Evolutionary conservation across 2,888 invertebrate species (phyloP).

Genomic region (Epistrophe grossulariae): DNA sequence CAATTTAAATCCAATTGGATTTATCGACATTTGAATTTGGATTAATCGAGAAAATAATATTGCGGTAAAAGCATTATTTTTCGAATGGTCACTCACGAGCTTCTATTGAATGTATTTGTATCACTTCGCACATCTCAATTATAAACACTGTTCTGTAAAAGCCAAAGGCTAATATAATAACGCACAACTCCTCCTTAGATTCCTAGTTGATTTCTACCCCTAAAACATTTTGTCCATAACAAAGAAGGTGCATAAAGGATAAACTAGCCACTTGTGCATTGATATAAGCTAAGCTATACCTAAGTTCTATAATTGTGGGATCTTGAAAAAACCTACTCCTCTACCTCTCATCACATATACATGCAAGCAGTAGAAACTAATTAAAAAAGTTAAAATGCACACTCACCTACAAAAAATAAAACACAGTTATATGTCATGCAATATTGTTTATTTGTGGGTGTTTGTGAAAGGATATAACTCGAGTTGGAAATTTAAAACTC

Average conservation of each 20-base stretch:
- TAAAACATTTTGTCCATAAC: conserved; percentile 35
- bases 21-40: too few relatives aligned
- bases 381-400: conserved; percentile 39
- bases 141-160: too few relatives aligned
- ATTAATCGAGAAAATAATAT: too few relatives aligned
- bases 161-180: too few relatives aligned
- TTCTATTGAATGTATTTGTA: too few relatives aligned
- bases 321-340: not conserved
- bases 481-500: conserved; percentile 2
- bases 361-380: conserved; percentile 23
- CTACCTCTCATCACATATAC: not conserved
- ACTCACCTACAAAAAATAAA: not conserved
- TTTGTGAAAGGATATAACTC: conserved; percentile 15
- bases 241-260: too few relatives aligned
- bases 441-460: not conserved
- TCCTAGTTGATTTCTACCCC: not conserved
- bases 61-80: too few relatives aligned
- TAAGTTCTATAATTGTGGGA: conserved; percentile 26
- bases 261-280: conserved; percentile 34
- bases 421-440: not conserved
- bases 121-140: too few relatives aligned
- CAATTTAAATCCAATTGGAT: too few relatives aligned
- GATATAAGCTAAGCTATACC: conserved; percentile 18
- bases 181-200: too few relatives aligned
- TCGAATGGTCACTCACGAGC: too few relatives aligned